Base-by-base conservation (phyloP, 1,140 invertebrate species). In the Oncopeltus fasciatus region DNA sequence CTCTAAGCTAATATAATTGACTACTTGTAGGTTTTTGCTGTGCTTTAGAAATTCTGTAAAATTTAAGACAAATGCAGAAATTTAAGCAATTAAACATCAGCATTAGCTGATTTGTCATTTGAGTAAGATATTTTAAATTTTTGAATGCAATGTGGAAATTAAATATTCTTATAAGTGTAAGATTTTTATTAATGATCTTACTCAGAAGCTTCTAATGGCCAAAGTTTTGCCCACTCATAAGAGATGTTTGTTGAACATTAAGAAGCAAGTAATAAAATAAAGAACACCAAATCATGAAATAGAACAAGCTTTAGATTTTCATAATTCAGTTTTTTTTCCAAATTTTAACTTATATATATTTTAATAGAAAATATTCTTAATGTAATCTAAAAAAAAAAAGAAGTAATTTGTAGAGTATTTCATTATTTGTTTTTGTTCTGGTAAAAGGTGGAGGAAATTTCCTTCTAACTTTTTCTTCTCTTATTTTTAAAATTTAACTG, bases 261-360 rank as follows among this genome's bases (percentile, higher is more conserved):
- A 49, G 24, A 49, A 49, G 12, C 18, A 49, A 20, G 2, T 49
- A 20, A 49, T 49, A 20, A 49, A 16, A 49, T 27, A 57, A 57
- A 57, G 21, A 57, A 57, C 53, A 57, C 53, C 53, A 57, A 57
- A 57, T 16, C 5, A 21, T 21, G 9, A 57, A 57, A 57, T 57
- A 14, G 24, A 57, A 57, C 29, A 57, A 27, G 29, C n/a, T 28
- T 4, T 57, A 57, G 53, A n/a, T n/a, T n/a, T n/a, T n/a, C n/a
- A n/a, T n/a, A n/a, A n/a, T n/a, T n/a, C n/a, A n/a, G n/a, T n/a
- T 16, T 27, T 27, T 57, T 57, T 57, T 33, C 21, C n/a, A 16
- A n/a, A 16, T 31, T 33, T 57, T 27, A 57, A 21, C 12, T 57
- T 33, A 57, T 57, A 33, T 57, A 57, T 57, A 28, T 57, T 49